These are phyloP conservation scores for Pseudomyrmex concolor DNA, from an alignment of 1,140 invertebrate species.

Conservation along the genomic window DNA sequence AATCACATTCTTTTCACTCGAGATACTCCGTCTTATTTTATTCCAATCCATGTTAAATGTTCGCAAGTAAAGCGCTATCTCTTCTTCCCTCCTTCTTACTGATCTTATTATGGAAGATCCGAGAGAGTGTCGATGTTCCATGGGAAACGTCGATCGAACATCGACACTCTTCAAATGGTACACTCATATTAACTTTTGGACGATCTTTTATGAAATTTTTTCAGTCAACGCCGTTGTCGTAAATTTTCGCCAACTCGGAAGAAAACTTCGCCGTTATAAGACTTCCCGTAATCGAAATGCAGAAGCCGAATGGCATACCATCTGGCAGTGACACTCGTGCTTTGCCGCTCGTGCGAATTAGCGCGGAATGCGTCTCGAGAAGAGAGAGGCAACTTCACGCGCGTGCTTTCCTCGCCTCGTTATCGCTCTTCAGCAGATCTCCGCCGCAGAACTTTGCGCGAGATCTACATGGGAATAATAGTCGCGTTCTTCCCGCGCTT, in stretches of 20 bases:
- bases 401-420: conserved; percentile 67
- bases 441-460: conserved; percentile 48
- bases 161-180: too few relatives aligned
- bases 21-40: not conserved
- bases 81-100: not conserved
- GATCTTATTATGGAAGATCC: not conserved
- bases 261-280: conserved; percentile 62
- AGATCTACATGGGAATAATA: conserved; percentile 34
- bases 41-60: not conserved
- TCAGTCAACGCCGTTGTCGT: conserved; percentile 28
- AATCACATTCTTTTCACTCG: conserved; percentile 33
- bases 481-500: conserved; percentile 9
- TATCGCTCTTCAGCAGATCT: conserved; percentile 70
- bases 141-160: not conserved
- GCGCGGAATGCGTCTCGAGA: conserved; percentile 64
- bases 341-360: conserved; percentile 67
- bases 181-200: not conserved
- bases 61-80: not conserved
- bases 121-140: not conserved
- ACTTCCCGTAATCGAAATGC: conserved; percentile 63
- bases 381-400: conserved; percentile 66
- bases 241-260: conserved; percentile 52
- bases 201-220: conserved; percentile 16
- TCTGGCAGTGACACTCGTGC: conserved; percentile 64
- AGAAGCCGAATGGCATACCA: conserved; percentile 66